A percentile compares a stretch with the other conserved stretches of the same genome.
phyloP scores from a whole-genome alignment of 2,113 vertebrate species.

The Oostethus manadensis region DNA sequence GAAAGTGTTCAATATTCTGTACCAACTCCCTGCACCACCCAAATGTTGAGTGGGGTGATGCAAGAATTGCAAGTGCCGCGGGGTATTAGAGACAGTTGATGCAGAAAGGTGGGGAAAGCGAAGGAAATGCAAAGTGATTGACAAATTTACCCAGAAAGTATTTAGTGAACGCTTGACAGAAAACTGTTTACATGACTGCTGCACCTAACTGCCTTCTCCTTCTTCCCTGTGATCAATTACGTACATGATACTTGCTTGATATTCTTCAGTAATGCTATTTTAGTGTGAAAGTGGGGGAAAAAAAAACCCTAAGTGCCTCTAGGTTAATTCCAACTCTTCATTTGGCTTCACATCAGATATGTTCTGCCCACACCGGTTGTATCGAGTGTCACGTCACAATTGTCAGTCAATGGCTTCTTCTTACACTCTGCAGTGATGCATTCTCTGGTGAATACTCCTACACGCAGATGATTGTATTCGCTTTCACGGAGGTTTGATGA shows the following conservation, averaged over 20 bases:
- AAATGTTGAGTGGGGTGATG: constrained; percentile 52
- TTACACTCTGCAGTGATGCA: not conserved
- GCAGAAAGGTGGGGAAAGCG: constrained; percentile 30
- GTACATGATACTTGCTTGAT: constrained; percentile 39
- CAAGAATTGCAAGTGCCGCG: constrained; percentile 63
- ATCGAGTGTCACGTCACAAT: constrained; percentile 37
- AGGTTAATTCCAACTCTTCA: constrained; percentile 38
- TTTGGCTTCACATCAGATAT: constrained; percentile 24
- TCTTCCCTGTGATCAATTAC: constrained; percentile 48
- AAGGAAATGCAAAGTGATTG: constrained; percentile 18
- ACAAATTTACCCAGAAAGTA: constrained; percentile 26
- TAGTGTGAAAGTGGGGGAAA: constrained; percentile 16
- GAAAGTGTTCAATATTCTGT: constrained; percentile 61
- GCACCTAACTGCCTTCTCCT: constrained; percentile 36
- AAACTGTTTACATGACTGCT: constrained; percentile 38
- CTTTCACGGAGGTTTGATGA: constrained; percentile 13
- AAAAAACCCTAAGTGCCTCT: constrained; percentile 26
- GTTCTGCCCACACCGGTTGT: constrained; percentile 44
- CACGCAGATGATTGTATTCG: constrained; percentile 21
- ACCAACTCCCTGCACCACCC: constrained; percentile 27
- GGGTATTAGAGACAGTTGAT: constrained; percentile 47
- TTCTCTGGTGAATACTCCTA: constrained; percentile 46
- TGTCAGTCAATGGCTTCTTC: constrained; percentile 33
- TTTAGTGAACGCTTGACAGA: constrained; percentile 10
- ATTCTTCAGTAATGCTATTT: constrained; percentile 31